phyloP scores from a whole-genome alignment of 2,797 vertebrate genomes.

The Hoplostethus mediterraneus region DNA sequence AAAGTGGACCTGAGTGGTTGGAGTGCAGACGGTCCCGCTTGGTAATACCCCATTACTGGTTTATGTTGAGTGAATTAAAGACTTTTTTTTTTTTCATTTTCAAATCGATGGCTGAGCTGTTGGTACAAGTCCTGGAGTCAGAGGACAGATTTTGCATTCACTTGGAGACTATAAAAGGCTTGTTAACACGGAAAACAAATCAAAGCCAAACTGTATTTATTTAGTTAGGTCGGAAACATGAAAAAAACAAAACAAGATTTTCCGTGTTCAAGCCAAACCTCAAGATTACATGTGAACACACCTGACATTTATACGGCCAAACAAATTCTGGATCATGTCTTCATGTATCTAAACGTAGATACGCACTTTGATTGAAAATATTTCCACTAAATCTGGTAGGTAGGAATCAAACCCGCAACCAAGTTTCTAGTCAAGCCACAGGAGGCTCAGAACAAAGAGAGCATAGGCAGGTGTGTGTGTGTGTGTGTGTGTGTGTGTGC shows the following conservation, averaged over 20 bases:
- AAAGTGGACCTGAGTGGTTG: slow-evolving; percentile 43
- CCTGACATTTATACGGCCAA: no score
- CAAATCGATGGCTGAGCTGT: slow-evolving; percentile 35
- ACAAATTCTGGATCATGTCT: no score
- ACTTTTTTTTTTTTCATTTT: slow-evolving; percentile 4
- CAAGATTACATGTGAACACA: no score
- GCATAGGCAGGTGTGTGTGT: slow-evolving; percentile 25
- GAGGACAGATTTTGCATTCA: slow-evolving; percentile 15
- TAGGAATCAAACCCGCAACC: no score
- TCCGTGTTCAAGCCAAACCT: no score
- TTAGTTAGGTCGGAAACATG: no score
- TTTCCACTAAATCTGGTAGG: no score
- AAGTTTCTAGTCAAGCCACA: no score
- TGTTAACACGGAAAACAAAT: background rate
- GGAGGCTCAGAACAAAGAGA: background rate
- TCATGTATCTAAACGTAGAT: no score
- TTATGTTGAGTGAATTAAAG: slow-evolving; percentile 38
- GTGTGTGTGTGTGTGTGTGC: background rate
- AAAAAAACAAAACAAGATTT: no score
- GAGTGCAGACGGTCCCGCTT: slow-evolving; percentile 29
- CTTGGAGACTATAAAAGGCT: slow-evolving; percentile 15
- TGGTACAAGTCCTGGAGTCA: slow-evolving; percentile 10
- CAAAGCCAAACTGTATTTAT: background rate
- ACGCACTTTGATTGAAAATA: no score
- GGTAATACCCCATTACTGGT: slow-evolving; percentile 32